Conservation (phyloP, 2,888 invertebrate species). For the Chironomus riparius region DNA sequence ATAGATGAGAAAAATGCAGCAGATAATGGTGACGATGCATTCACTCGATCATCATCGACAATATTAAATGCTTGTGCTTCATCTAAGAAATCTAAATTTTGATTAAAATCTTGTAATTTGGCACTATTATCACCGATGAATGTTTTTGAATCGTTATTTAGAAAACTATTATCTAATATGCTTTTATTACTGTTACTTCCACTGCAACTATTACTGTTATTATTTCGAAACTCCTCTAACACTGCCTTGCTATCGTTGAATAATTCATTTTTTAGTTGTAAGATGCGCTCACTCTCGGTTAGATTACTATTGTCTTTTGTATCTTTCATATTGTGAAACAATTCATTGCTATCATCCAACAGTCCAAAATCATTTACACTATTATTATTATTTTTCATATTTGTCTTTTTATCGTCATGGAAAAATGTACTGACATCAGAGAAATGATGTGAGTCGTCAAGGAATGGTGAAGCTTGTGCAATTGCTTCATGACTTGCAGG, state of each 20-base stretch:
- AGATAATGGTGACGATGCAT: slow-evolving; percentile 70
- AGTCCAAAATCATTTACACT: slow-evolving; percentile 29
- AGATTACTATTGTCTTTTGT: slow-evolving; percentile 32
- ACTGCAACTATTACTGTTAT: slow-evolving; percentile 36
- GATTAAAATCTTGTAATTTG: slow-evolving; percentile 31
- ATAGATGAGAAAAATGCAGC: slow-evolving; percentile 79
- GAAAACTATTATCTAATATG: slow-evolving; percentile 25
- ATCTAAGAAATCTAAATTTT: slow-evolving; percentile 41
- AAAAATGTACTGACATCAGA: slow-evolving; percentile 41
- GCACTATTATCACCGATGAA: slow-evolving; percentile 23
- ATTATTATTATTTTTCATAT: slow-evolving; percentile 25
- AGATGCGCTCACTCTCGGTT: slow-evolving; percentile 39
- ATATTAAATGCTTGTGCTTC: slow-evolving; percentile 39
- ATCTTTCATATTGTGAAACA: slow-evolving; percentile 34
- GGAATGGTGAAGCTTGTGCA: slow-evolving; percentile 41
- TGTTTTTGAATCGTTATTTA: slow-evolving; percentile 18
- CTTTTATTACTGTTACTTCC: slow-evolving; percentile 27
- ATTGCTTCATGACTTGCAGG: slow-evolving; percentile 77
- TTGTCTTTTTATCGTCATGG: slow-evolving; percentile 34
- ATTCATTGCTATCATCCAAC: slow-evolving; percentile 33
- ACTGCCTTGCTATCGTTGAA: slow-evolving; percentile 31
- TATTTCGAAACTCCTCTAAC: slow-evolving; percentile 32
- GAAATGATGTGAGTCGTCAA: slow-evolving; percentile 40
- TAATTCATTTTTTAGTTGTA: slow-evolving; percentile 37
- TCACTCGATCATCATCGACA: slow-evolving; percentile 48